Evolutionary conservation across 2,888 invertebrate species (phyloP).

Genomic region (Notodonta dromedarius): DNA sequence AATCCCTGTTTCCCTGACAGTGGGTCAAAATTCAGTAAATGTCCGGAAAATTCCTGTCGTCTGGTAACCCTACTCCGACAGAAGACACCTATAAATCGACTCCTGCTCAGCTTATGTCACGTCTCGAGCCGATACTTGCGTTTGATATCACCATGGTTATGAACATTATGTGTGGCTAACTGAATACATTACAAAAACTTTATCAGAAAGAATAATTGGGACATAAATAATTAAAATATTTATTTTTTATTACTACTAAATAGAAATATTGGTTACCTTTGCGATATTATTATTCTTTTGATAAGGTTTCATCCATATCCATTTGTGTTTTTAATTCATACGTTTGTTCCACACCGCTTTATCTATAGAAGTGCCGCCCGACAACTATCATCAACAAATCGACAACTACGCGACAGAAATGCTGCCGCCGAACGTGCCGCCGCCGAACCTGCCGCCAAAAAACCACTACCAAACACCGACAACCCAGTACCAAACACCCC

Average conservation of each 20-base stretch:
- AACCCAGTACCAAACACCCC: conserved; percentile 39
- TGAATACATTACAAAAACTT: conserved; percentile 12
- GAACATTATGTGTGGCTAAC: conserved; percentile 6
- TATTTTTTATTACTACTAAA: no score
- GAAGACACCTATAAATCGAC: no score
- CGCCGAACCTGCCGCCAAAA: conserved; percentile 68
- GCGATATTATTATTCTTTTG: conserved; percentile 21
- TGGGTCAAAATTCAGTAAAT: no score
- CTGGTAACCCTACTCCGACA: no score
- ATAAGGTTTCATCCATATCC: conserved; percentile 29
- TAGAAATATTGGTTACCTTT: no score
- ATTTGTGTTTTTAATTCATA: conserved; percentile 52
- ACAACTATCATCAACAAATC: conserved; percentile 80
- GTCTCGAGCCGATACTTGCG: no score
- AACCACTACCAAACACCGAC: conserved; percentile 71
- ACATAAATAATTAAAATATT: neutral
- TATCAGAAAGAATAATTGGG: conserved; percentile 10
- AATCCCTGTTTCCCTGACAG: no score
- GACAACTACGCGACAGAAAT: conserved; percentile 79
- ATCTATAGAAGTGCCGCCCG: conserved; percentile 64
- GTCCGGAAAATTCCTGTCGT: no score
- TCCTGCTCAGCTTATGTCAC: no score
- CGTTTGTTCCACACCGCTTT: conserved; percentile 37
- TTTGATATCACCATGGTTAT: no score
- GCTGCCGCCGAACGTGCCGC: conserved; percentile 60